Evolutionary conservation across 2,888 invertebrate species (phyloP).

Genomic region (Spodoptera littoralis): DNA sequence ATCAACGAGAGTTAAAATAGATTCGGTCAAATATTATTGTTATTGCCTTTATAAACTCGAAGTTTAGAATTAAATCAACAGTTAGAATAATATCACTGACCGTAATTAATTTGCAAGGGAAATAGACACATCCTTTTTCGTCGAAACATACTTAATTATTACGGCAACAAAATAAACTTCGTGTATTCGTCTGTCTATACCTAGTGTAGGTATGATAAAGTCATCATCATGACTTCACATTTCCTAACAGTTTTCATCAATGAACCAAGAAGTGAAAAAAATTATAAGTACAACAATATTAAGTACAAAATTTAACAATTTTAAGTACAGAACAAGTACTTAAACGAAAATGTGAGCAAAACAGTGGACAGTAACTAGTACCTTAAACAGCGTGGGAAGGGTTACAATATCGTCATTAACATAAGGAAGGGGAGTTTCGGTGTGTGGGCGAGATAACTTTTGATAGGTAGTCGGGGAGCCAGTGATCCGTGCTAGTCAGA

Average conservation of each 20-base stretch:
- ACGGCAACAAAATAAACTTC: conserved; percentile 10
- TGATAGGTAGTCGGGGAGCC: conserved; percentile 41
- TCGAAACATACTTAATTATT: no score
- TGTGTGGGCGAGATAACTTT: conserved; percentile 49
- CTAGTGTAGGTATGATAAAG: no score
- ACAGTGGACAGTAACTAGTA: no score
- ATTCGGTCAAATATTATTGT: conserved; percentile 29
- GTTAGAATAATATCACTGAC: not conserved
- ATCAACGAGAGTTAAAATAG: conserved; percentile 5
- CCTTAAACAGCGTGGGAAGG: conserved; percentile 18
- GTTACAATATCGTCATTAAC: conserved; percentile 47
- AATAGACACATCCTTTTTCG: no score
- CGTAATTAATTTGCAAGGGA: no score
- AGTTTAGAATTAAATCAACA: conserved; percentile 34
- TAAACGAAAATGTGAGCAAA: no score
- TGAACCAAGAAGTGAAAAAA: no score
- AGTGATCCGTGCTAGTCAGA: conserved; percentile 47
- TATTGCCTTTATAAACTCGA: conserved; percentile 14
- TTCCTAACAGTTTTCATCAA: no score
- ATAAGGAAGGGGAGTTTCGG: conserved; percentile 38
- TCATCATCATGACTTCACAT: no score
- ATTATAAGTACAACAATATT: no score
- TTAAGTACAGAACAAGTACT: no score
- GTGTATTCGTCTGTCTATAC: conserved; percentile 5
- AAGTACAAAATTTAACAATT: no score